These are phyloP conservation scores for Andrena trimmerana DNA, from an alignment of 2,888 invertebrate genomes.

Conservation along the genomic window DNA sequence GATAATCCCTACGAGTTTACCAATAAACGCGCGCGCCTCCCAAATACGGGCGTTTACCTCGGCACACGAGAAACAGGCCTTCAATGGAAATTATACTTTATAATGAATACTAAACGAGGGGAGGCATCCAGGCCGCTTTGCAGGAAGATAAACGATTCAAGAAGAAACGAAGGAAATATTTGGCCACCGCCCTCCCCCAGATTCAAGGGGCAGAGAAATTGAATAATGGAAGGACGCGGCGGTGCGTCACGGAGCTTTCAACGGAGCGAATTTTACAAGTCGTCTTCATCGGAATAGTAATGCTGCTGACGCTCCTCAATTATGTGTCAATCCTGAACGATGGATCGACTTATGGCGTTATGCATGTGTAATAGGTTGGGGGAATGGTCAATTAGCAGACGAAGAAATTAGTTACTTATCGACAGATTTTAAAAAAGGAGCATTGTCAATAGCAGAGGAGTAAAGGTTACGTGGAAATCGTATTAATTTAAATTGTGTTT, in stretches of 20 bases:
- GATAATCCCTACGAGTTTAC: not conserved
- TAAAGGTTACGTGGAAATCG: no score
- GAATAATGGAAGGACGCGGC: constrained; percentile 63
- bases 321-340: not conserved
- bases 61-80: constrained; percentile 14
- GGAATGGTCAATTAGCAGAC: no score
- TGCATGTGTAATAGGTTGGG: no score
- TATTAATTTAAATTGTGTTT: no score
- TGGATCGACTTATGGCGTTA: constrained; percentile 1
- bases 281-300: constrained; percentile 30
- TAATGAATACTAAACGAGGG: constrained; percentile 52
- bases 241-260: constrained; percentile 45
- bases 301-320: not conserved
- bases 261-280: constrained; percentile 46
- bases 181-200: constrained; percentile 55
- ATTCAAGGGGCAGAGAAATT: constrained; percentile 62
- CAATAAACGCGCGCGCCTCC: not conserved
- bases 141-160: constrained; percentile 57
- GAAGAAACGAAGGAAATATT: constrained; percentile 65
- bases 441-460: no score
- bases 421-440: no score
- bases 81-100: constrained; percentile 59
- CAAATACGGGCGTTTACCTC: not conserved
- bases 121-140: constrained; percentile 22
- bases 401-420: no score